A percentile compares a stretch with the other conserved stretches of the same genome.
These are phyloP conservation scores for Matsumurasca onukii DNA, from an alignment of 1,140 invertebrate species.

Conservation along the genomic window DNA sequence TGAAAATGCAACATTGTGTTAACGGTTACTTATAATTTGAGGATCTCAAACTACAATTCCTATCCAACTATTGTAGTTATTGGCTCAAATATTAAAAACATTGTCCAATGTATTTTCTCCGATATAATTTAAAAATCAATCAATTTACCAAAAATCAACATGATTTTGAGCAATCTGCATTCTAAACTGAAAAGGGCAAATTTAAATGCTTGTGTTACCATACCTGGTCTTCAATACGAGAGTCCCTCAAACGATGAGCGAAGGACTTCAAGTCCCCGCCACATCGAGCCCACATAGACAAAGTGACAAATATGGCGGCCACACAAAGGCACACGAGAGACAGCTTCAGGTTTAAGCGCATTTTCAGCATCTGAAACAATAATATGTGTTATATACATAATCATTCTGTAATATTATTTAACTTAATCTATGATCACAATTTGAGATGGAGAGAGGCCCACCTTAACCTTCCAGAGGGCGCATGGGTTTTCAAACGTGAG, in stretches of 20 bases:
- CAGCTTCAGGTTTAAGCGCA: constrained; percentile 59
- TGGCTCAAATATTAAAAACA: not conserved
- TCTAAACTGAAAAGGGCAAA: not conserved
- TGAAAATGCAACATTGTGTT: not conserved
- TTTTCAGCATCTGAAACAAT: constrained; percentile 34
- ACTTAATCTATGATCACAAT: no score
- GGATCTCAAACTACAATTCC: no score
- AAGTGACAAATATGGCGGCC: constrained; percentile 51
- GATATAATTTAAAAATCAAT: not conserved
- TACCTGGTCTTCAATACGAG: constrained; percentile 44
- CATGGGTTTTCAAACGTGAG: no score
- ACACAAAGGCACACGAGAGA: constrained; percentile 52
- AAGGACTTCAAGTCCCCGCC: constrained; percentile 45
- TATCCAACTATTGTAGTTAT: no score
- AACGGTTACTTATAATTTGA: no score
- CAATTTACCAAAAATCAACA: not conserved
- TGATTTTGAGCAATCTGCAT: not conserved
- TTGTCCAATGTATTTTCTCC: not conserved
- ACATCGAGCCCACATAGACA: constrained; percentile 58
- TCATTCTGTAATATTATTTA: no score
- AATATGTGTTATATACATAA: no score
- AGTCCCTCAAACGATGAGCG: constrained; percentile 38
- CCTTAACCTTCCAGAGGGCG: no score
- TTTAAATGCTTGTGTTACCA: no score
- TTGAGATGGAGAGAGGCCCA: no score